These are phyloP conservation scores for Odontomachus brunneus DNA, from an alignment of 1,140 invertebrate genomes.

Conservation along the genomic window DNA sequence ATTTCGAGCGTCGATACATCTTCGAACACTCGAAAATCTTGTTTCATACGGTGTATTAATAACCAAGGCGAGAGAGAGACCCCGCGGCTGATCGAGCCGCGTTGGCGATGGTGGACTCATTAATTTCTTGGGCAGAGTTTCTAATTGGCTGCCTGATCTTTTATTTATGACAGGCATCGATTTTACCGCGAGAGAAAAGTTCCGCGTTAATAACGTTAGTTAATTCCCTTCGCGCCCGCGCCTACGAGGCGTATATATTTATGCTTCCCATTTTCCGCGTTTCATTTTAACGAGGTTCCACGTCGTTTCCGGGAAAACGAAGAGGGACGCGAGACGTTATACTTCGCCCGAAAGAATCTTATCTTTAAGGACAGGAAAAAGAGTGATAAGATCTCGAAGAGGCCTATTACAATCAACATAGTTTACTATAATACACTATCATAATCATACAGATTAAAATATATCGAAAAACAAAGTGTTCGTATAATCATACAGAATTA, in stretches of 20 bases:
- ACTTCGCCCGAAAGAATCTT: neutral
- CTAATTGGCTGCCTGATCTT: conserved; percentile 79
- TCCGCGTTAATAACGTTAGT: conserved; percentile 68
- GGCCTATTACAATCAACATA: no score
- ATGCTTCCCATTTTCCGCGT: conserved; percentile 36
- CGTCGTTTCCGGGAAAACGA: neutral
- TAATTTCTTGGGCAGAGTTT: conserved; percentile 75
- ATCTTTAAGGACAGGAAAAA: no score
- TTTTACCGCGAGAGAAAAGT: conserved; percentile 53
- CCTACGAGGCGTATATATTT: conserved; percentile 18
- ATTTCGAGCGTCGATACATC: conserved; percentile 3
- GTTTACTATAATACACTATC: no score
- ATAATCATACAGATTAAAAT: no score
- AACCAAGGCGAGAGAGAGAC: conserved; percentile 52
- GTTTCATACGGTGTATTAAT: conserved; percentile 64
- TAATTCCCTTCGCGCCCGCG: conserved; percentile 55
- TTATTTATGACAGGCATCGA: conserved; percentile 77
- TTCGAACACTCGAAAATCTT: conserved; percentile 63
- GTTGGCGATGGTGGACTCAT: conserved; percentile 70
- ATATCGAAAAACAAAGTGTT: no score
- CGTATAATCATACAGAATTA: no score
- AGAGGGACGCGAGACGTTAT: neutral
- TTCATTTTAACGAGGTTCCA: conserved; percentile 25
- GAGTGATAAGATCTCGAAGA: no score
- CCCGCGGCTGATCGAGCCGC: conserved; percentile 35